Conservation (phyloP, 30 jellyfish, hydroid and myxozoan species). For the Pelagia noctiluca region DNA sequence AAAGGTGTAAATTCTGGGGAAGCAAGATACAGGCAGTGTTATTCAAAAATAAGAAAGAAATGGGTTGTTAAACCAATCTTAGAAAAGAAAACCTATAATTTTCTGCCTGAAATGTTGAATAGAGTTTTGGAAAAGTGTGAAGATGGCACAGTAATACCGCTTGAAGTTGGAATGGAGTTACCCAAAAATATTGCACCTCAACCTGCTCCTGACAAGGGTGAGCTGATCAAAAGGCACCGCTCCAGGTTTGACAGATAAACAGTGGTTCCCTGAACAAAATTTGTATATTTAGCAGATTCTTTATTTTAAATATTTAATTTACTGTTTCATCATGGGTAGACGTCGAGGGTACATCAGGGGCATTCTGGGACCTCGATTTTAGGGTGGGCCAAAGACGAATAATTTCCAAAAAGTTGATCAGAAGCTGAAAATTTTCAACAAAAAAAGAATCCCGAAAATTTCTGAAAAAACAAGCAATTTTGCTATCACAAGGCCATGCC, state of each 20-base stretch:
- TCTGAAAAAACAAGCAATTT: no score
- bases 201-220: slow-evolving; percentile 15
- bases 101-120: not conserved
- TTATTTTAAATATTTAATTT: no score
- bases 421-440: no score
- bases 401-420: no score
- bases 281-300: not conserved
- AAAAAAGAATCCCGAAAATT: no score
- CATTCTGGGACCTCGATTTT: no score
- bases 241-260: slow-evolving; percentile 13
- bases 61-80: no score
- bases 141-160: slow-evolving; percentile 3
- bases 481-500: no score
- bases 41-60: slow-evolving; percentile 38
- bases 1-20: slow-evolving; percentile 29
- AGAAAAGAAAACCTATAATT: not conserved
- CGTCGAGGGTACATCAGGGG: no score
- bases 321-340: no score
- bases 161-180: not conserved
- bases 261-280: not conserved
- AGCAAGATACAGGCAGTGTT: not conserved
- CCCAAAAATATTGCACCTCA: slow-evolving; percentile 18
- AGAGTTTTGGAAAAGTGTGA: slow-evolving; percentile 15
- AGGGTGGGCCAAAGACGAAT: no score
- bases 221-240: slow-evolving; percentile 6